Evolutionary conservation across 2,113 vertebrate genomes (phyloP), one percentile per base, ranked within the genome.

Genomic region (Spilogale gracilis): DNA sequence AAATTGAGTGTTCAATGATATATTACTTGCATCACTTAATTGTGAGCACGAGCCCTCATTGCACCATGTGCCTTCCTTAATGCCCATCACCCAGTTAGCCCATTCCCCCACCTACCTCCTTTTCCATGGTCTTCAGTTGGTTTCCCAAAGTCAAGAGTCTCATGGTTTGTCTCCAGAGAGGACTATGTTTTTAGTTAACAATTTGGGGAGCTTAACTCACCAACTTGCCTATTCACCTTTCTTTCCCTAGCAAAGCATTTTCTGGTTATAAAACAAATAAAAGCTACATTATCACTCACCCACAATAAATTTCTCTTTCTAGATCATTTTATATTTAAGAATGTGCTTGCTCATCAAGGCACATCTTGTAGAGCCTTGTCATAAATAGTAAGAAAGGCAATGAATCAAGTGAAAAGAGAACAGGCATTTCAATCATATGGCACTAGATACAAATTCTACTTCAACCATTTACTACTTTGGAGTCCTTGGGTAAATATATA

Each of bases 211-310:
- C 91, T 88, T 87, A 91, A 91, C 50, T 81, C 32, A 83, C 6
- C 56, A 95, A 48, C 2, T 76, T 79, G 65, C 16, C 45, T 32
- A 80, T 80, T 94, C 48, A 93, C 5, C 2, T 73, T 90, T 79
- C 13, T 60, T 54, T 27, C 43, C 30, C 45, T 58, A 50, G 25
- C 11, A 96, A 96, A 97, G 91, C 13, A 81, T 10, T 58, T 90
- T 83, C 61, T 93, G 58, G 12, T 89, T 88, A 94, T 9, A 88
- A 91, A 95, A 89, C 48, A 56, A 95, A 81, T 80, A 76, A 94
- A 93, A 97, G 27, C 20, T 56, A 69, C 20, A 96, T 92, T 89
- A 63, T 80, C 61, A 84, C 48, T 94, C 67, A 86, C 14, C 13
- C 56, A 81, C 5, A 79, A 30, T 76, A 69, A 89, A 76, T 95